Conservation (phyloP, 92 coral and sea anemone genomes). For the Zoanthus gigantus region DNA sequence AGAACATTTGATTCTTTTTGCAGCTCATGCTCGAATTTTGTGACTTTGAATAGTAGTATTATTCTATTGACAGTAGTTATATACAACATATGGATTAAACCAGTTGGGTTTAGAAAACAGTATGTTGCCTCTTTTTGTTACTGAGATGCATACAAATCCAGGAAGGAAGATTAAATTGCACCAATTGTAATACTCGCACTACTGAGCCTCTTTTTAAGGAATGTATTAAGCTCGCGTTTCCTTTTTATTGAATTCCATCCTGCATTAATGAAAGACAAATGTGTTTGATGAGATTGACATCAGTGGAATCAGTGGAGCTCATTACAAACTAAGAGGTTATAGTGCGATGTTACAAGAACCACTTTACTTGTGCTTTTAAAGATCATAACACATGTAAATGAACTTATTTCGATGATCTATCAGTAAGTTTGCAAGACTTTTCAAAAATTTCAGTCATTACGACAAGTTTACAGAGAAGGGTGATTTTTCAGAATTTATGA, state of each 20-base stretch:
- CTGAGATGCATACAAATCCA: constrained; percentile 48
- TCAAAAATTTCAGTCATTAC: not conserved
- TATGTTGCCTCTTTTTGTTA: constrained; percentile 56
- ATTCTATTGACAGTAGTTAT: constrained; percentile 59
- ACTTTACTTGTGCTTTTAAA: constrained; percentile 58
- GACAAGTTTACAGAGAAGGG: not conserved
- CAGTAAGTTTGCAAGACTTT: not conserved
- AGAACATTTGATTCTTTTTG: constrained; percentile 61
- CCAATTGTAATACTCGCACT: constrained; percentile 4
- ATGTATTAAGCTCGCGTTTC: not conserved
- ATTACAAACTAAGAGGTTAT: constrained; percentile 52
- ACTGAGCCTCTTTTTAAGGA: constrained; percentile 17
- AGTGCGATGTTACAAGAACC: constrained; percentile 56
- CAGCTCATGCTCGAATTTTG: constrained; percentile 35
- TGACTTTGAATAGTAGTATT: constrained; percentile 50
- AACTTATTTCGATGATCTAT: constrained; percentile 3
- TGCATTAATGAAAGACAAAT: constrained; percentile 44
- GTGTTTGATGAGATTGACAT: constrained; percentile 50
- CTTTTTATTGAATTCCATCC: constrained; percentile 25
- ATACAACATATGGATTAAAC: constrained; percentile 42
- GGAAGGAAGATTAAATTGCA: constrained; percentile 52
- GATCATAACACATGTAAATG: not conserved
- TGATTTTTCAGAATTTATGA: not conserved
- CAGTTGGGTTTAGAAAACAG: constrained; percentile 53
- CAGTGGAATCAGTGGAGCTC: constrained; percentile 27